Percentiles rank a stretch among this genome's conserved stretches.
Conservation (phyloP, 2,797 vertebrate genomes). For the Psittacula derbiana region DNA sequence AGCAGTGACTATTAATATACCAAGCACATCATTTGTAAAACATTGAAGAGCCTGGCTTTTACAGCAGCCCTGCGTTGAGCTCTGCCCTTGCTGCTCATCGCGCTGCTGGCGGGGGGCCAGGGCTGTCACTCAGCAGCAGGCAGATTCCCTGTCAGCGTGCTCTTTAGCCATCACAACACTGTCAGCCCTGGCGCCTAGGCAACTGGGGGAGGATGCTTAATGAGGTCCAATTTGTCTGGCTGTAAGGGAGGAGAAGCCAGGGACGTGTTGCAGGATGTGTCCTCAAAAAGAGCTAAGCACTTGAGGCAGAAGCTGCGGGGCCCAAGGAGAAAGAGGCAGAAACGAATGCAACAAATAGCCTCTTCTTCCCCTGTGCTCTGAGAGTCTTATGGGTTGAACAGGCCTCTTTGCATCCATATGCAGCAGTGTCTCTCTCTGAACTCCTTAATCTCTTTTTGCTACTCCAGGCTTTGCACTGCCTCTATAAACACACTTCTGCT, state of each 20-base stretch:
- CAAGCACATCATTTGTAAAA: background rate
- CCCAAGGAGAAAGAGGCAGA: background rate
- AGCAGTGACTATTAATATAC: rapidly evolving
- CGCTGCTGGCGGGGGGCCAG: background rate
- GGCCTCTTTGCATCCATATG: background rate
- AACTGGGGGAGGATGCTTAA: slow-evolving; percentile 34
- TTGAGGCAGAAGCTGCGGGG: background rate
- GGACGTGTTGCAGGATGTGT: background rate
- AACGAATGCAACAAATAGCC: background rate
- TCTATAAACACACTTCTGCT: background rate
- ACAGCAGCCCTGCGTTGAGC: background rate
- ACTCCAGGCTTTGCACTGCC: background rate
- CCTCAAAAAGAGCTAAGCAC: background rate
- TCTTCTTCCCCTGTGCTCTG: background rate
- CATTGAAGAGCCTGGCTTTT: rapidly evolving
- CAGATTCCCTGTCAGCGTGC: background rate
- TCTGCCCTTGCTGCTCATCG: background rate
- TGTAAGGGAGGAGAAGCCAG: background rate
- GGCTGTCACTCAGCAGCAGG: slow-evolving; percentile 33
- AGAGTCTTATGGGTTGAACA: background rate
- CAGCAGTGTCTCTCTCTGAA: background rate
- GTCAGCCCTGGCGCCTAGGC: slow-evolving; percentile 58
- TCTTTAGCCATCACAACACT: slow-evolving; percentile 10
- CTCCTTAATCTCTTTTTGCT: background rate
- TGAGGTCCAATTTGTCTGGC: slow-evolving; percentile 49